Evolutionary conservation across 2,113 vertebrate genomes (phyloP), one percentile per base, ranked within the genome.

Genomic region (Sardina pilchardus): DNA sequence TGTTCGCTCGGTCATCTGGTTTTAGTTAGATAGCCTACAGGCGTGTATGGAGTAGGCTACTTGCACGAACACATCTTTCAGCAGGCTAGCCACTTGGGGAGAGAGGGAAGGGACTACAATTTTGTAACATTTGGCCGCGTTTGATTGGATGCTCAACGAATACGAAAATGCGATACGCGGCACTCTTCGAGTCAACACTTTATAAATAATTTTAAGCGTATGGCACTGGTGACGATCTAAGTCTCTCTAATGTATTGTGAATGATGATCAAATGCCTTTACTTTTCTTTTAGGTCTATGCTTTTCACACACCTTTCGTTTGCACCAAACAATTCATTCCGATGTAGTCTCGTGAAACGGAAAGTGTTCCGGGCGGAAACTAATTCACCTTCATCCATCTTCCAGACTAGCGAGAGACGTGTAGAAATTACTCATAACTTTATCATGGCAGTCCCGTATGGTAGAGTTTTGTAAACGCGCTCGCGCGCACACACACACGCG

Each of bases 41-140:
- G 56, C 14, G 17, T 34, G 12, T 36, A 36, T 16, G 71, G 34
- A 8, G 63, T 34, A 30, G 45, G 45, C 45, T 47, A 47, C 9
- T 30, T 34, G 63, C 8, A 71, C 10, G 26, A 71, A 71, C 63
- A 71, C n/a, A 34, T 71, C 8, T 71, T 34, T 26, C 1, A 30
- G 71, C 26, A 50, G 16, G 16, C 48, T 24, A 78, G 30, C 30
- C 30, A 36, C 71, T 78, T 78, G 26, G 14, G 30, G 71, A 78
- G 30, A 78, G 16, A 36, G 71, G 71, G 71, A 34, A 78, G 71
- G 71, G 30, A 39, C 71, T 78, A 34, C 71, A 78, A 78, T 36
- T 39, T 78, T 78, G 71, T 78, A 78, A 78, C 71, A 78, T 78
- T 78, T 78, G 71, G 71, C 71, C 34, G 71, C 71, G 71, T 78